These are phyloP conservation scores for Helicolenus hilgendorfi DNA, from an alignment of 2,797 vertebrate genomes.

Conservation along the genomic window DNA sequence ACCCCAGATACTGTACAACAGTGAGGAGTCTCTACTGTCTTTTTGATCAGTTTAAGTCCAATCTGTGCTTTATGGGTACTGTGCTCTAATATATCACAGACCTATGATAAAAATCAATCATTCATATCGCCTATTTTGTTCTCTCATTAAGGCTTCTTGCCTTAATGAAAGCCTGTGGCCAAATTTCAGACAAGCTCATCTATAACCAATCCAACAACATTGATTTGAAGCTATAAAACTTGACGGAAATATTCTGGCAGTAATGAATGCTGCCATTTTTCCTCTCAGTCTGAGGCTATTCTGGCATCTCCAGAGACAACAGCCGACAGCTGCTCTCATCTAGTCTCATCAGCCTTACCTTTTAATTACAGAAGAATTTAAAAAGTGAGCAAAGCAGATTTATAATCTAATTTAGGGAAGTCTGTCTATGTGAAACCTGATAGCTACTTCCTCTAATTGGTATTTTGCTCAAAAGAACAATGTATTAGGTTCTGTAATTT, in stretches of 20 bases:
- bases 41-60: not conserved
- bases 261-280: slow-evolving; percentile 45
- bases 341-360: slow-evolving; percentile 37
- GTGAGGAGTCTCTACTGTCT: not conserved
- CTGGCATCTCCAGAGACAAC: slow-evolving; percentile 35
- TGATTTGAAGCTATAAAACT: slow-evolving; percentile 40
- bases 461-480: not conserved
- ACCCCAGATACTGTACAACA: not conserved
- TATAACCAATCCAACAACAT: slow-evolving; percentile 34
- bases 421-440: not conserved
- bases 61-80: not conserved
- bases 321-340: slow-evolving; percentile 49
- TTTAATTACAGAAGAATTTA: slow-evolving; percentile 47
- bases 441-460: not conserved
- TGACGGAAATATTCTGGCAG: slow-evolving; percentile 31
- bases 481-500: not conserved
- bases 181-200: slow-evolving; percentile 44
- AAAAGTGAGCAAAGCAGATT: not conserved
- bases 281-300: not conserved
- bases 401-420: not conserved
- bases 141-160: slow-evolving; percentile 15
- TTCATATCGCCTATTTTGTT: not conserved
- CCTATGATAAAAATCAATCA: slow-evolving; percentile 6
- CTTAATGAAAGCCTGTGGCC: slow-evolving; percentile 40
- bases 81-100: not conserved